Conservation (phyloP, 2,888 invertebrate genomes). For the Tanytarsus gracilentus region DNA sequence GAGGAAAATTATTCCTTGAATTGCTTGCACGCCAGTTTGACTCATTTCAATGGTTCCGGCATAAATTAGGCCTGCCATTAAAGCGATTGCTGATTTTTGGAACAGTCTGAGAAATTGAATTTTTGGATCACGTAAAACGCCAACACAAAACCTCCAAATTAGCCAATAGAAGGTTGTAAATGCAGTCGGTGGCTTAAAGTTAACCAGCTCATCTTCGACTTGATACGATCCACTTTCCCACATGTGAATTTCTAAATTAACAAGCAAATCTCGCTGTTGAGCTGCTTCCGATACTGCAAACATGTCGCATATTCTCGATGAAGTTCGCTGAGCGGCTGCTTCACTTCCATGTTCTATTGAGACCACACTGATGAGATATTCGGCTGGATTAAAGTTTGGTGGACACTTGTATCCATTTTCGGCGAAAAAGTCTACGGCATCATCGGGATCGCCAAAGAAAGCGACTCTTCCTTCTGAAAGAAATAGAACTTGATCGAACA, state of each 20-base stretch:
- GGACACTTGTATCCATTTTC: slow-evolving; percentile 62
- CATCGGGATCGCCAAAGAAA: slow-evolving; percentile 62
- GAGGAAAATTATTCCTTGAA: slow-evolving; percentile 80
- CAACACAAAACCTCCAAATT: slow-evolving; percentile 62
- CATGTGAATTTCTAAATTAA: slow-evolving; percentile 63
- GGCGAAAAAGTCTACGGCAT: slow-evolving; percentile 59
- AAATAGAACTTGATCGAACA: slow-evolving; percentile 71
- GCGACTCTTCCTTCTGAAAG: slow-evolving; percentile 82
- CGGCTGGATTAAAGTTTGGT: slow-evolving; percentile 78
- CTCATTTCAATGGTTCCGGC: slow-evolving; percentile 61
- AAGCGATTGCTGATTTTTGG: slow-evolving; percentile 74
- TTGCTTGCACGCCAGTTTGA: slow-evolving; percentile 76
- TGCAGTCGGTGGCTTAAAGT: slow-evolving; percentile 55
- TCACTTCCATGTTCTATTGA: slow-evolving; percentile 68
- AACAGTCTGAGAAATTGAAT: slow-evolving; percentile 65
- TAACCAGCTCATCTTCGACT: slow-evolving; percentile 27
- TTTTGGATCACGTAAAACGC: slow-evolving; percentile 69
- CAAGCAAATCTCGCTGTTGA: slow-evolving; percentile 64
- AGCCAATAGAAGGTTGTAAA: slow-evolving; percentile 66
- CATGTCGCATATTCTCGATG: slow-evolving; percentile 65
- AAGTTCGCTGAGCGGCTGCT: slow-evolving; percentile 56
- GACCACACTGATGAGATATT: slow-evolving; percentile 76
- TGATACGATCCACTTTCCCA: slow-evolving; percentile 38
- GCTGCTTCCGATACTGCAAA: slow-evolving; percentile 70
- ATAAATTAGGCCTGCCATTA: slow-evolving; percentile 79